These are phyloP conservation scores for Scomberomorus guttatus DNA, from an alignment of 2,797 vertebrate genomes.

Conservation along the genomic window DNA sequence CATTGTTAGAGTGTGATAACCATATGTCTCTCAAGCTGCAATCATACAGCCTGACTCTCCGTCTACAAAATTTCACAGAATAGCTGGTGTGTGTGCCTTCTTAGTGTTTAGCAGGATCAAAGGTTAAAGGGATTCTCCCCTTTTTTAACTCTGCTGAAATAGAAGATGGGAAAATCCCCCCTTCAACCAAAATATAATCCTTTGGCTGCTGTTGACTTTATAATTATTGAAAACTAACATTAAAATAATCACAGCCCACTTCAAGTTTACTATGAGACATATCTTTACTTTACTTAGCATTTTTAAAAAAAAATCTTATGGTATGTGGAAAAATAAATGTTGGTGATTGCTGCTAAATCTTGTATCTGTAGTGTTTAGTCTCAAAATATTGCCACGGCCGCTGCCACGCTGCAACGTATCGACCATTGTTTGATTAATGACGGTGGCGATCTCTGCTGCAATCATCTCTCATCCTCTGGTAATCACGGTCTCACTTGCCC, in stretches of 20 bases:
- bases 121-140: conserved; percentile 4
- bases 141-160: background rate
- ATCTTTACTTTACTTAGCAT: background rate
- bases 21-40: background rate
- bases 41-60: background rate
- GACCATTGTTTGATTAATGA: conserved; percentile 81
- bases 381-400: conserved; percentile 56
- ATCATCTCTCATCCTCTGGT: conserved; percentile 78
- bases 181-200: background rate
- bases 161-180: conserved; percentile 1
- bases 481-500: conserved; percentile 71
- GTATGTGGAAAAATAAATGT: conserved; percentile 5
- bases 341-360: conserved; percentile 12
- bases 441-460: conserved; percentile 56
- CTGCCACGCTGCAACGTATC: conserved; percentile 63
- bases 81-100: background rate
- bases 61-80: background rate
- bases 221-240: conserved; percentile 30
- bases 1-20: background rate
- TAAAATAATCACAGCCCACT: conserved; percentile 12
- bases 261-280: conserved; percentile 10
- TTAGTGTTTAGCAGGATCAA: background rate
- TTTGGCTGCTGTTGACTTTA: conserved; percentile 8
- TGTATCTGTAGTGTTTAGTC: conserved; percentile 39
- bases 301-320: background rate